Base-by-base conservation (phyloP, 1,140 invertebrate species). In the Tetramorium alpestre region DNA sequence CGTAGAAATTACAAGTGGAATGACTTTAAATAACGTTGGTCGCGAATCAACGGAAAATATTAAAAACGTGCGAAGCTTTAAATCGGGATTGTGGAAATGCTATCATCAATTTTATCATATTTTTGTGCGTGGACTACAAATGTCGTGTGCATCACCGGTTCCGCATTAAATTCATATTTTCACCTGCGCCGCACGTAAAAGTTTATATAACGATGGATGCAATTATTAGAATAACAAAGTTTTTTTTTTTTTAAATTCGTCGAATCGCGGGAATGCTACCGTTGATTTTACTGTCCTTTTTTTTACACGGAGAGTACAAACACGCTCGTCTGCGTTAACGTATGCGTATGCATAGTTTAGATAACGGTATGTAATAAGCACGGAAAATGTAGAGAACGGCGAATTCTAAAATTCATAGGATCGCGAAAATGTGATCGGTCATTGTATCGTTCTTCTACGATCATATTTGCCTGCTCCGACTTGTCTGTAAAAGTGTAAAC, bases 351-450 rank as follows among this genome's bases (percentile, higher is more conserved):
- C 25, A 33, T 64, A 64, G 33, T 67, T 80, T 80, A 77, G 75
- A 62, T 69, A 80, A 25, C 62, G 62, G 76, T 28, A n/a, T 44
- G 28, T 54, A 80, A 80, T 51, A 47, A 77, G 56, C 56, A 28
- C 22, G 7, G 41, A n/a, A 77, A 77, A 62, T 62, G 38, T 44
- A 6, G 75, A 77, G 38, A 47, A 47, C 75, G 16, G 16, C 38
- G 22, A 60, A 44, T 62, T 77, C 41, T 62, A 44, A 62, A 77
- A 77, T 62, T 77, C 75, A 62, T 77, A 25, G 38, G 22, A 62
- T 77, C 75, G 73, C 16, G n/a, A 38, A 56, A 76, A 60, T 28
- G 38, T 28, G 73, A 76, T 76, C 54, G 38, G 56, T 18, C 56
- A n/a, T 56, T 62, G 1, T 62, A 18, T 44, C 28, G 2, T 47